Conservation (phyloP, 2,888 invertebrate genomes). For the Loripinus fragilis region DNA sequence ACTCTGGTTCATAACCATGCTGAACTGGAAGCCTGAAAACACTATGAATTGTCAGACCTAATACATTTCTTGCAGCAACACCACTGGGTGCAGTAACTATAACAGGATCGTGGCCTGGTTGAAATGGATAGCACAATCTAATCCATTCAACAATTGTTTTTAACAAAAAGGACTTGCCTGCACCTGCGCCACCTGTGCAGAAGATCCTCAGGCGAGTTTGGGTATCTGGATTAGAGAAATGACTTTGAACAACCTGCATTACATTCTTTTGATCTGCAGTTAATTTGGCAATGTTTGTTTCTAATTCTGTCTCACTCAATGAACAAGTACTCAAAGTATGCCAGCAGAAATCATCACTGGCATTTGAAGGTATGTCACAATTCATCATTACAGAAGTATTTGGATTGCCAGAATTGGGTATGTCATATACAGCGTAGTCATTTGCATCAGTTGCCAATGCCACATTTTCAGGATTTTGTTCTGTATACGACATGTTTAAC, state of each 20-base stretch:
- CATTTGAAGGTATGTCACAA: not conserved
- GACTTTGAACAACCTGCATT: constrained; percentile 24
- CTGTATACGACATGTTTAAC: constrained; percentile 27
- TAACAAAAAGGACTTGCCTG: constrained; percentile 45
- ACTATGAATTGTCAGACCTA: constrained; percentile 39
- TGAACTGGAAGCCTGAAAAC: constrained; percentile 45
- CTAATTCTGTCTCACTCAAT: constrained; percentile 26
- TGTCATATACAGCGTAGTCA: no score
- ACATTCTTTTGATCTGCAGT: constrained; percentile 36
- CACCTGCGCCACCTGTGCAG: constrained; percentile 42
- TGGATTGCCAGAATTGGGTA: no score
- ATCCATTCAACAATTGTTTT: constrained; percentile 47
- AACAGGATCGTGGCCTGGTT: constrained; percentile 39
- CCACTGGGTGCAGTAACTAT: constrained; percentile 52
- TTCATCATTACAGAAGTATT: no score
- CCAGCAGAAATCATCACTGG: not conserved
- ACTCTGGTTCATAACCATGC: constrained; percentile 22
- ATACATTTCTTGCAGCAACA: constrained; percentile 39
- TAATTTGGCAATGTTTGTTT: constrained; percentile 17
- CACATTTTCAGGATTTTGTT: no score
- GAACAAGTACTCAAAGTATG: constrained; percentile 25
- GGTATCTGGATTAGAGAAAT: constrained; percentile 17
- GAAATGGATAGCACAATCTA: constrained; percentile 22
- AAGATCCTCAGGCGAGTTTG: constrained; percentile 24
- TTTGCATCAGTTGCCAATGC: no score